Evolutionary conservation across 2,113 vertebrate species (phyloP).

Genomic region (Ibidorhyncha struthersii): DNA sequence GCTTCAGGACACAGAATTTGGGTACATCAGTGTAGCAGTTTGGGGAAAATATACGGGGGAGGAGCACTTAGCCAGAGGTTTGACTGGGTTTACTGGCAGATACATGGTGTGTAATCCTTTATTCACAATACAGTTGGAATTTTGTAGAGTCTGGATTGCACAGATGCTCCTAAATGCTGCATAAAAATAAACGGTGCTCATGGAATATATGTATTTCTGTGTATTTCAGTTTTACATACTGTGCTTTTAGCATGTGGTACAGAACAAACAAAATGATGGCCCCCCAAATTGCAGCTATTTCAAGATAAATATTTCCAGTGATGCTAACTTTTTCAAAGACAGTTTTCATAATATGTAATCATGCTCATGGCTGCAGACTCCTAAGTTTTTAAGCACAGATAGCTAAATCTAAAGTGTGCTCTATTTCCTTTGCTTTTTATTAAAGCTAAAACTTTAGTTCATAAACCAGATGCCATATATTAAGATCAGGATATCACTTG

Average conservation of each 20-base stretch:
- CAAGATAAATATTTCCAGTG: background rate
- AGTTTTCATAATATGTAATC: background rate
- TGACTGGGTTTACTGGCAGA: background rate
- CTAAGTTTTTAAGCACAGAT: background rate
- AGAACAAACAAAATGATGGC: background rate
- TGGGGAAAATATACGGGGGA: background rate
- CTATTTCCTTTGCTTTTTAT: background rate
- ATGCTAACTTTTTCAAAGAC: background rate
- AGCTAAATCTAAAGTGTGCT: background rate
- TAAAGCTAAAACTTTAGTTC: background rate
- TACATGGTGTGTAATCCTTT: background rate
- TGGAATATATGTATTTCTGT: background rate
- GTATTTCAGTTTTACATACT: background rate
- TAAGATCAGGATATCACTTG: background rate
- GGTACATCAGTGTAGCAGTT: background rate
- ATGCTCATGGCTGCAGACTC: background rate
- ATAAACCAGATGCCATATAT: background rate
- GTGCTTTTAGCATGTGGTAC: background rate
- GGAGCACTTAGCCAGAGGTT: background rate
- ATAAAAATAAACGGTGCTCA: accelerated
- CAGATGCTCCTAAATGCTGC: background rate
- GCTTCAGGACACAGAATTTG: background rate
- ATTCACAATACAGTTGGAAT: background rate
- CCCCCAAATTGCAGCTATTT: background rate
- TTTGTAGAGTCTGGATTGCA: background rate